Evolutionary conservation across 2,888 invertebrate genomes (phyloP), one percentile per base, ranked within the genome.

Genomic region (Arge pagana): DNA sequence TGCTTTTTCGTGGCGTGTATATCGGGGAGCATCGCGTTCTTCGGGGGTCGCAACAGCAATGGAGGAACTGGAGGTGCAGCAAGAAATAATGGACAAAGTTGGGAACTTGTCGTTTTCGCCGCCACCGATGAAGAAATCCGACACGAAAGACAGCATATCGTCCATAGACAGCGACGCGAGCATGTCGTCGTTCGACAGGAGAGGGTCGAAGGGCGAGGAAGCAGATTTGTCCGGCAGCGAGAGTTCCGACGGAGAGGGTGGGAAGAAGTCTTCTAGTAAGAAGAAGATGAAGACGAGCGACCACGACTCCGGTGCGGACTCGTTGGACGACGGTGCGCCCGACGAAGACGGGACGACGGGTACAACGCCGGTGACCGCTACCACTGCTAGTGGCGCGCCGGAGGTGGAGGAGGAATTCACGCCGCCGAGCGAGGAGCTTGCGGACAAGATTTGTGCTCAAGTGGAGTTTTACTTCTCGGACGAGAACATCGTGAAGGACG

Each of bases 391-490:
- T 2, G 36, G 45, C 13, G 52, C 48, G 4, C 31, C 18, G 3
- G 33, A 50, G 16, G 58, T 55, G n/a, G 56, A 54, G 2, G 66
- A 67, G 3, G 63, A 69, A 21, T 74, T 74, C 58, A 70, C 79
- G 0, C 70, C 79, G 0, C 92, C 91, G 0, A 86, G 85, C 59
- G 90, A 90, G 3, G 91, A 91, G 62, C 77, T 91, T 24, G 85
- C 89, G 8, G 84, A 86, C 56, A 85, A 88, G 65, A 93, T 94
- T 63, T 85, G 89, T 42, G 83, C 88, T 39, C 93, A 93, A 73
- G 96, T 96, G 18, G 96, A 97, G 78, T 94, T 90, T 73, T 96
- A 96, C 78, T 96, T 97, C 78, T 93, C 94, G 55, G 94, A 97
- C 71, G 93, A 91, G 43, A 95, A 94, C 75, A 93, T 97, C 62